Base-by-base conservation (phyloP, 1,140 invertebrate genomes). In the Andrena cerasifolii region DNA sequence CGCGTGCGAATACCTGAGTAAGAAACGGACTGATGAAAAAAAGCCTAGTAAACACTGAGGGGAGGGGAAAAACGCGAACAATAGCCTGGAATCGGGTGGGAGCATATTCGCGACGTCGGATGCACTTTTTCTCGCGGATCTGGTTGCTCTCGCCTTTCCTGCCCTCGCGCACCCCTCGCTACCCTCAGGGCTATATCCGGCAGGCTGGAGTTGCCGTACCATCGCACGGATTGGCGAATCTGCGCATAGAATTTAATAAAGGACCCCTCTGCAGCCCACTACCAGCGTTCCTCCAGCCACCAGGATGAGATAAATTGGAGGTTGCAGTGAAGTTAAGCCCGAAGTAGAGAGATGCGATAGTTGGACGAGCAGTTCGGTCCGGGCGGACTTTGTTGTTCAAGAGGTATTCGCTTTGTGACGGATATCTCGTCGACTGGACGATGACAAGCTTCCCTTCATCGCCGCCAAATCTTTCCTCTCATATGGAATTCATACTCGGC, bases 21-120 rank as follows among this genome's bases (percentile, higher is more conserved):
- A 53, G 61, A 49, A 66, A 54, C 18, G 21, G 28, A 26, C 28
- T 14, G 62, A 21, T 28, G 51, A 79, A 45, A 74, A 53, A 26
- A 33, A 31, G 43, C 62, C 43, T 59, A 53, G 53, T 58, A 77
- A 82, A 77, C 51, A 67, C 49, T 56, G 43, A 43, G 36, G 53
- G 65, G 43, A 43, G 36, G 53, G 26, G 65, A 73, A 82, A 83
- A 21, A 45, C 54, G 54, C 28, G 68, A 82, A 82, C 80, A 82
- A 81, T 81, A 61, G 80, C 26, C 24, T 53, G 72, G 65, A 66
- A 70, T 81, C 73, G 72, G 58, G 43, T 53, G 45, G 21, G 26
- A 36, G 24, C 18, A 16, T 53, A 53, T 56, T 56, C 49, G 12
- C 65, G 54, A 49, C 47, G 71, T 76, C 43, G 49, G 26, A 66